Base-by-base conservation (phyloP, 2,113 vertebrate genomes). In the Pteruthius melanotis region DNA sequence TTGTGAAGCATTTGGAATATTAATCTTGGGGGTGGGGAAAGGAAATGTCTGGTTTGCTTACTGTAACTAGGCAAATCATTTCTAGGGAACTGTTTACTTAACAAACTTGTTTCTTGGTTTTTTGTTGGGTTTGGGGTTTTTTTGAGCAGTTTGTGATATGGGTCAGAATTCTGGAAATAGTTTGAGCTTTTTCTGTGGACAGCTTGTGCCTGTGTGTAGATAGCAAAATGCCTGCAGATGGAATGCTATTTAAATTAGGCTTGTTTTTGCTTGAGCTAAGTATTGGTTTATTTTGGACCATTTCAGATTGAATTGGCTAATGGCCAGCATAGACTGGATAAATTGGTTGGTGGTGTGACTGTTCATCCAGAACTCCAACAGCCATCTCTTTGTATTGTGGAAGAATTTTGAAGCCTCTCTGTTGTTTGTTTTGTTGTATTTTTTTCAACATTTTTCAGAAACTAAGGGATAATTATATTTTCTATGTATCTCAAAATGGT, bases 1-100 rank as follows among this genome's bases (percentile, higher is more conserved):
- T 83, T 88, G 52, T 80, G 42, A 95, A 93, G 42, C 39, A 68
- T 87, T 96, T 91, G 35, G 15, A 81, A 87, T 93, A 94, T 83
- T 94, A 87, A 88, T 88, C 64, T 92, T 50, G 72, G 72, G 54
- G 45, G 42, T 8, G 13, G 54, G 54, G 42, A 60, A 56, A 86
- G 85, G 79, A 95, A 94, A 42, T 70, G 42, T 88, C 71, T 93
- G 83, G 45, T 86, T 94, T 95, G 45, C 30, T 87, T 83, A 57
- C 63, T 86, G 66, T 80, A 74, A 74, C 57, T 65, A 83, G 79
- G 53, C 49, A 90, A 90, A 26, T 75, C 11, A 85, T 61, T 96
- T 84, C 35, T 89, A 77, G 57, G 60, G 57, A 92, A 39, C 57
- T 81, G 42, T 69, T 87, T 83, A 39, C 23, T 68, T 78, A 78